Conservation (phyloP, 2,113 vertebrate genomes). For the Apus apus region DNA sequence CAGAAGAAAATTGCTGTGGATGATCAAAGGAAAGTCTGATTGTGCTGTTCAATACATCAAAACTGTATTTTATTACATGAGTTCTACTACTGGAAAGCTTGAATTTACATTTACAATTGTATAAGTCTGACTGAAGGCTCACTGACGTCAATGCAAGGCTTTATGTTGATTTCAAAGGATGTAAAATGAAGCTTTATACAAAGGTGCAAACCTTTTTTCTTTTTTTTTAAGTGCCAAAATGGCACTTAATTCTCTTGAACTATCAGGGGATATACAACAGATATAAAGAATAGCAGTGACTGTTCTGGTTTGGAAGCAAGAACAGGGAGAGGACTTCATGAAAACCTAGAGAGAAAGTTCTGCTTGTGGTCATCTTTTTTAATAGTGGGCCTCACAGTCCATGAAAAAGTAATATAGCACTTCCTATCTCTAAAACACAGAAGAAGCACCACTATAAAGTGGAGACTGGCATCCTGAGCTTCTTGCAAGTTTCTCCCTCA, state of each 20-base stretch:
- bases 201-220: neutral
- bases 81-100: slow-evolving; percentile 29
- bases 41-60: neutral
- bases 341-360: neutral
- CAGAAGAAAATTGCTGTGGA: slow-evolving; percentile 9
- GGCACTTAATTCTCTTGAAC: neutral
- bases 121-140: slow-evolving; percentile 25
- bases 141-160: slow-evolving; percentile 37
- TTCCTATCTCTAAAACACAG: neutral
- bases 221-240: neutral
- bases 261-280: neutral
- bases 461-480: neutral
- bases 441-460: neutral
- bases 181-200: slow-evolving; percentile 30
- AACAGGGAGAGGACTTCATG: neutral
- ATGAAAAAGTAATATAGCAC: neutral
- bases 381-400: neutral
- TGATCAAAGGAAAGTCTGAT: slow-evolving; percentile 44
- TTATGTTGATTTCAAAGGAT: slow-evolving; percentile 41
- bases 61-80: slow-evolving; percentile 38
- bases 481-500: neutral
- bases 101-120: slow-evolving; percentile 42
- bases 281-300: neutral
- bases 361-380: neutral
- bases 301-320: neutral